These are phyloP conservation scores for Mormyrus hasselquistii DNA, from an alignment of 2,797 vertebrate genomes.

Conservation along the genomic window DNA sequence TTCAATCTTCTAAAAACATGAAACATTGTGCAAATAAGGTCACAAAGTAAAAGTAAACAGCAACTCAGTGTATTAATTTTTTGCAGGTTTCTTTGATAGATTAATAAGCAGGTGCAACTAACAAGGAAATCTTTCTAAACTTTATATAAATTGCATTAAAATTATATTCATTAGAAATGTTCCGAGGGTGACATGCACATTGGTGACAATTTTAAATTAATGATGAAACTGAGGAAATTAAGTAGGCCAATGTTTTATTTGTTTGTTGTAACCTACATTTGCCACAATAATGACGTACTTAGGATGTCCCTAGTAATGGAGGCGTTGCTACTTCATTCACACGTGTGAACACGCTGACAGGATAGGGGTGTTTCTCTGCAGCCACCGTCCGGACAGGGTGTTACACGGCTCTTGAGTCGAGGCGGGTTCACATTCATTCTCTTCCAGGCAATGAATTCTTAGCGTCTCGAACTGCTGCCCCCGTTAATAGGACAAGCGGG, in stretches of 20 bases:
- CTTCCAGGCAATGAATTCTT: background rate
- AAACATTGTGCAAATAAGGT: background rate
- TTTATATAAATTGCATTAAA: background rate
- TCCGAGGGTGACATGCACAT: background rate
- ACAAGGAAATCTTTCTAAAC: background rate
- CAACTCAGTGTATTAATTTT: background rate
- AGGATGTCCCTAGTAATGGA: background rate
- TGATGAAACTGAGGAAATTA: background rate
- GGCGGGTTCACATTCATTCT: background rate
- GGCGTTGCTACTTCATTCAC: background rate
- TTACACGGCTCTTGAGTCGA: background rate
- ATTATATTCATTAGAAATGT: background rate
- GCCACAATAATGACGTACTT: slow-evolving; percentile 4
- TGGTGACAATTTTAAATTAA: background rate
- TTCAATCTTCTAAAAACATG: background rate
- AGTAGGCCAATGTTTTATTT: background rate
- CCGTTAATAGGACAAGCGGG: background rate
- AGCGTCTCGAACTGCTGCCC: background rate
- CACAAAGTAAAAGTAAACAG: background rate
- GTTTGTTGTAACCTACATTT: background rate
- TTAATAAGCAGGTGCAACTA: too few relatives aligned
- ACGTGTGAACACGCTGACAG: background rate
- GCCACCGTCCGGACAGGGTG: slow-evolving; percentile 9
- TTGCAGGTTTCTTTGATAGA: background rate
- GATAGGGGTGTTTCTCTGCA: background rate